Evolutionary conservation across 2,113 vertebrate species (phyloP).

Genomic region (Microcebus griseorufus): DNA sequence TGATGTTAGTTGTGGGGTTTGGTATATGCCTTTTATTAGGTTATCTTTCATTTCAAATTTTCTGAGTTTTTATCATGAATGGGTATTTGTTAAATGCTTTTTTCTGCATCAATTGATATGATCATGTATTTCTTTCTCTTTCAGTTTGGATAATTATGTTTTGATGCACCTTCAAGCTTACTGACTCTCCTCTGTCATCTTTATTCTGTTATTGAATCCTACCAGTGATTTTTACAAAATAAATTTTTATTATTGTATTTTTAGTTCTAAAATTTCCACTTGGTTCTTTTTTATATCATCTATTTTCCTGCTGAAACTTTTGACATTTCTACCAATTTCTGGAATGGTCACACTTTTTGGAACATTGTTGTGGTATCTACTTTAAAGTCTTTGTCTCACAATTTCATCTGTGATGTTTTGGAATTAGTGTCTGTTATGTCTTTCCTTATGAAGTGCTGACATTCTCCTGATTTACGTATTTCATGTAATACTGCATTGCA

Average conservation of each 20-base stretch:
- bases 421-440: background rate
- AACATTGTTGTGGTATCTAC: background rate
- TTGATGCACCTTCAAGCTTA: background rate
- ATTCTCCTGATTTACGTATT: background rate
- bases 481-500: background rate
- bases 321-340: background rate
- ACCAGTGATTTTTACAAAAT: background rate
- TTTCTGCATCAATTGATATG: background rate
- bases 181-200: background rate
- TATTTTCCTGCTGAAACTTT: background rate
- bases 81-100: background rate
- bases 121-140: background rate
- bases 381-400: background rate
- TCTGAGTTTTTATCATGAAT: background rate
- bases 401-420: background rate
- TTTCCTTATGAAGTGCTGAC: background rate
- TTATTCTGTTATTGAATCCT: background rate
- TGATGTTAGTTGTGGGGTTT: background rate
- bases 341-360: background rate
- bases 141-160: background rate
- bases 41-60: background rate
- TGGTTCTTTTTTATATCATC: background rate
- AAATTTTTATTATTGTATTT: background rate
- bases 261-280: slow-evolving; percentile 24
- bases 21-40: background rate